Evolutionary conservation across 2,113 vertebrate species (phyloP).

Genomic region (Micronycteris hirsuta): DNA sequence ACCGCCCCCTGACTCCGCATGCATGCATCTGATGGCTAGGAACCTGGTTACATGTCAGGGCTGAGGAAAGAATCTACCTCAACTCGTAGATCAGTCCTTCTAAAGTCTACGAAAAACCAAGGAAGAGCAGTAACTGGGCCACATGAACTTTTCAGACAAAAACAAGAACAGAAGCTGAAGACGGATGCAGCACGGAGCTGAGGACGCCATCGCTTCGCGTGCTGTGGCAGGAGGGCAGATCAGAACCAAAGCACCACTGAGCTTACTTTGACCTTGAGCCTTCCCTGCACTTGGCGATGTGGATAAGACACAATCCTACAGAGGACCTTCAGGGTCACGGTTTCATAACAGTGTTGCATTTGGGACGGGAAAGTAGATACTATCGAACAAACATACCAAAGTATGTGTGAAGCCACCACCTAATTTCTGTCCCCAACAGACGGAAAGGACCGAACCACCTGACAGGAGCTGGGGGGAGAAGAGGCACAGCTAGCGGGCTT

Average conservation of each 20-base stretch:
- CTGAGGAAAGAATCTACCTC: background rate
- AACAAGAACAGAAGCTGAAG: background rate
- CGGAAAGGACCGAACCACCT: too few species aligned
- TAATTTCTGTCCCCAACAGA: background rate
- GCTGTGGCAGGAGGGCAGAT: background rate
- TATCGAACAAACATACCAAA: background rate
- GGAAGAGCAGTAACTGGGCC: background rate
- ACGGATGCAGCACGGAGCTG: background rate
- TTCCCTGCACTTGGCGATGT: background rate
- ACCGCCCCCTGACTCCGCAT: background rate
- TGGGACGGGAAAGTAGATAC: background rate
- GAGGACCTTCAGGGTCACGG: background rate
- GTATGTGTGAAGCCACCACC: background rate
- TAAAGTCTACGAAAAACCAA: background rate
- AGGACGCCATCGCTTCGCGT: fast-evolving
- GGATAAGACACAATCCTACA: fast-evolving
- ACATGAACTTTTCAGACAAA: background rate
- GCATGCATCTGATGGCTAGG: background rate
- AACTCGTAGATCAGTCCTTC: background rate
- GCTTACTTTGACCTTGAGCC: background rate
- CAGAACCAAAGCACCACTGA: background rate
- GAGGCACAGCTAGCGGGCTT: background rate
- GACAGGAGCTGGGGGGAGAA: background rate
- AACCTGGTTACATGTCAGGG: background rate
- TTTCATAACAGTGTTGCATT: too few species aligned